phyloP scores from a whole-genome alignment of 1,140 invertebrate species.

The Tigriopus japonicus region DNA sequence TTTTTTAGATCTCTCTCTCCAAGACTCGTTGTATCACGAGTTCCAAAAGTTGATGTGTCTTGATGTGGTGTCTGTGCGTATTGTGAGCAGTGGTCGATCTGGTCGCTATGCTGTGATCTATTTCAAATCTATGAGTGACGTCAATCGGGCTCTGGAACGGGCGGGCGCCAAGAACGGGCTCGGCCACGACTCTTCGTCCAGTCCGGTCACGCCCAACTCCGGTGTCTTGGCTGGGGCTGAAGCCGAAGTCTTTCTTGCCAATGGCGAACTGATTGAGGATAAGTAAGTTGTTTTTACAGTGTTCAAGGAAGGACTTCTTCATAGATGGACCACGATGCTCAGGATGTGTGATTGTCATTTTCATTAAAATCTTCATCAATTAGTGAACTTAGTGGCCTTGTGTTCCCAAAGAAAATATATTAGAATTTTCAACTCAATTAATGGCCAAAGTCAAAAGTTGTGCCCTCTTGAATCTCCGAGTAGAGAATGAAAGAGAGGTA shows the following conservation, averaged over 20 bases:
- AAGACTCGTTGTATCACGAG: conserved; percentile 92
- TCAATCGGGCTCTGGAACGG: conserved; percentile 79
- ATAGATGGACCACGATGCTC: too few species aligned
- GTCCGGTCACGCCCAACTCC: too few species aligned
- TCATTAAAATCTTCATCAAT: too few species aligned
- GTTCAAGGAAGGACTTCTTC: background rate
- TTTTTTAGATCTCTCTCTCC: conserved; percentile 64
- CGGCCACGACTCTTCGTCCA: conserved; percentile 45
- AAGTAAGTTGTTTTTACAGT: conserved; percentile 4
- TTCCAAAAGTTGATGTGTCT: conserved; percentile 78
- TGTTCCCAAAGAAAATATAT: too few species aligned
- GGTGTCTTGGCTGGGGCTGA: conserved; percentile 36
- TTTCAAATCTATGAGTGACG: conserved; percentile 91
- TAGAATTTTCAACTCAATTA: too few species aligned
- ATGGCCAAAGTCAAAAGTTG: too few species aligned
- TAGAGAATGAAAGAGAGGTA: too few species aligned
- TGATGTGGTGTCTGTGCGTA: conserved; percentile 84
- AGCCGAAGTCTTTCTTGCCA: conserved; percentile 56
- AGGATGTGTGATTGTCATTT: too few species aligned
- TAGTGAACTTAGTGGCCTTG: too few species aligned
- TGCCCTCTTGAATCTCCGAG: too few species aligned
- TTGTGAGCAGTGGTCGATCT: conserved; percentile 49
- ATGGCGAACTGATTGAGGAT: conserved; percentile 12
- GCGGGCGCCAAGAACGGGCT: conserved; percentile 92
- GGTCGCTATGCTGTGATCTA: conserved; percentile 71